Conservation (phyloP, 2,113 vertebrate species). For the Clupea harengus region DNA sequence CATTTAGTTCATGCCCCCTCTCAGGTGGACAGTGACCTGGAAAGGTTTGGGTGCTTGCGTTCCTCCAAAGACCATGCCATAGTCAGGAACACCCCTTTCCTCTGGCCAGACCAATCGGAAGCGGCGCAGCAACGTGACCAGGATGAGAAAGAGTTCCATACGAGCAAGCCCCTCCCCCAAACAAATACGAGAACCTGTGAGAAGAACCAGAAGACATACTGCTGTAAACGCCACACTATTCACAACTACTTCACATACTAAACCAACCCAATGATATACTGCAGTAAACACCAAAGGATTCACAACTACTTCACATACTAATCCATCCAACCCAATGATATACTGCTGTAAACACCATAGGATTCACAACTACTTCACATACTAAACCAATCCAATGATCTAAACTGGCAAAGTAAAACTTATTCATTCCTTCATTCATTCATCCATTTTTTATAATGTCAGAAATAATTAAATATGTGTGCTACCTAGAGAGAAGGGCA, state of each 20-base stretch:
- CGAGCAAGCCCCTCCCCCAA: neutral
- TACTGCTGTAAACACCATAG: no score
- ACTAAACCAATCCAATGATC: no score
- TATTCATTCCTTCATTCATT: no score
- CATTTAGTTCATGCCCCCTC: neutral
- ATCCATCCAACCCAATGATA: no score
- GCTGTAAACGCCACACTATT: no score
- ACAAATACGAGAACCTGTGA: neutral
- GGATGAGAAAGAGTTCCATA: neutral
- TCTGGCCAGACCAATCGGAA: neutral
- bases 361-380: no score
- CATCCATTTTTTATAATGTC: no score
- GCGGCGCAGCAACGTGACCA: neutral
- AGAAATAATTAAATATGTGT: neutral
- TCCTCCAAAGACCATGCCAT: neutral
- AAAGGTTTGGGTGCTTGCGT: neutral
- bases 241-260: no score
- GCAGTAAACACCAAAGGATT: no score
- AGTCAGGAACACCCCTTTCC: neutral
- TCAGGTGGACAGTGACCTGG: neutral
- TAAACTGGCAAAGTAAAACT: no score
- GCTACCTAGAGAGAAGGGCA: slow-evolving; percentile 77
- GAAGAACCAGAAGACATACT: neutral
- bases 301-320: no score
- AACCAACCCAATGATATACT: no score